Base-by-base conservation (phyloP, 2,888 invertebrate species). In the Andrena camellia region DNA sequence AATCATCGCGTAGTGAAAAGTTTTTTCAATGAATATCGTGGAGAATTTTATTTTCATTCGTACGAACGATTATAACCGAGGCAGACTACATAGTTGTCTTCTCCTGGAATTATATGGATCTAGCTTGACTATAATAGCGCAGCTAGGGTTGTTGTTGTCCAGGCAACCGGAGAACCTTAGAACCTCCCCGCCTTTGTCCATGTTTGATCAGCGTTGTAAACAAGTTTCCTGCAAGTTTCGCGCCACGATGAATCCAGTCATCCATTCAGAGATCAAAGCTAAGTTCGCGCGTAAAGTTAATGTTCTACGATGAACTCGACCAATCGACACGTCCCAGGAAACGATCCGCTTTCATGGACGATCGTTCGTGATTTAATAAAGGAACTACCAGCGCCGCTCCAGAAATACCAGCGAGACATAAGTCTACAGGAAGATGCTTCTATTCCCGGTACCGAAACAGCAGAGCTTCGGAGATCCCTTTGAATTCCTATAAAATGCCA, bases 231-330 rank as follows among this genome's bases (percentile, higher is more conserved):
- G 68, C 33, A 68, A 83, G 81, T 77, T 75, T 59, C 71, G 48
- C 77, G 69, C 29, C 67, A 68, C 81, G 77, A 81, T 77, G 77
- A 72, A 77, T 81, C 81, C 54, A 66, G 60, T 82, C 69, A 72
- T 64, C 81, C 72, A 69, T 68, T 64, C 71, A 77, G 69, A 81
- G 81, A 83, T 83, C 83, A 83, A 83, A 83, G 83, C 59, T 23
- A 50, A 60, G 59, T 72, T 42, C 66, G 54, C 35, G 67, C 52
- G 69, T 33, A 63, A 81, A 64, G 83, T 72, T 81, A 72, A 81
- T 50, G 72, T 60, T 59, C 72, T 8, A 5, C 59, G 66, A 83
- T 83, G 81, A 81, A 64, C 81, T 57, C 33, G 67, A 77, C 73
- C 63, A 69, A 68, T 60, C 33, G 60, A 63, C 42, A 26, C 10